These are phyloP conservation scores for Clarias gariepinus DNA, from an alignment of 2,113 vertebrate genomes.

Conservation along the genomic window DNA sequence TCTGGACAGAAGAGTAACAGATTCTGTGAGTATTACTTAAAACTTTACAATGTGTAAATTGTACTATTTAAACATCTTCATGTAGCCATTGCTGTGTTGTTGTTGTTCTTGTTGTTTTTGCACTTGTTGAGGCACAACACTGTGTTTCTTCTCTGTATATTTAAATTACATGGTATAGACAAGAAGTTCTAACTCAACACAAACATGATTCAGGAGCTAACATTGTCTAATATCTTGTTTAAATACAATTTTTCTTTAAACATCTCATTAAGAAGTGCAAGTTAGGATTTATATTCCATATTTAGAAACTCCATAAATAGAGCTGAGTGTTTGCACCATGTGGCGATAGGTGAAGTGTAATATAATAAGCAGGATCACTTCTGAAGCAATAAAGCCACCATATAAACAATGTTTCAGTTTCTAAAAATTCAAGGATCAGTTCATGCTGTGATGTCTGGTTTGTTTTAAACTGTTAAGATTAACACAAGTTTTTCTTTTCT, in stretches of 20 bases:
- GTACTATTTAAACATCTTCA: not conserved
- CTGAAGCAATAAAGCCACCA: conserved; percentile 47
- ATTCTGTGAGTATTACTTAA: conserved; percentile 33
- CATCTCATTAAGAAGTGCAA: not conserved
- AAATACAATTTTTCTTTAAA: not conserved
- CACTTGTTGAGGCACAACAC: not conserved
- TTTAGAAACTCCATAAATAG: conserved; percentile 86
- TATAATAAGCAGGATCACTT: conserved; percentile 55
- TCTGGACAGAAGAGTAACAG: conserved; percentile 1
- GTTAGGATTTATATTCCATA: conserved; percentile 56
- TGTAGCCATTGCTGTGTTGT: not conserved
- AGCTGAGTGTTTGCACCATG: conserved; percentile 74
- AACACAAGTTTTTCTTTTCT: not conserved
- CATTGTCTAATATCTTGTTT: not conserved
- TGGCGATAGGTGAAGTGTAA: conserved; percentile 70
- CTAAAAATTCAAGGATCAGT: not conserved
- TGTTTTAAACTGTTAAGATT: not conserved
- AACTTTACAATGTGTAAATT: not conserved
- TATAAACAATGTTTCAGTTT: conserved; percentile 52
- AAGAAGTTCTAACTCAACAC: not conserved
- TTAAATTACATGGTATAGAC: not conserved
- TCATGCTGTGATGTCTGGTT: not conserved
- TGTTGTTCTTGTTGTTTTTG: not conserved
- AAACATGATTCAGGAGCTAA: not conserved
- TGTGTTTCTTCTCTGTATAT: not conserved